Base-by-base conservation (phyloP, 2,888 invertebrate genomes). In the Pseudanteris insignis region DNA sequence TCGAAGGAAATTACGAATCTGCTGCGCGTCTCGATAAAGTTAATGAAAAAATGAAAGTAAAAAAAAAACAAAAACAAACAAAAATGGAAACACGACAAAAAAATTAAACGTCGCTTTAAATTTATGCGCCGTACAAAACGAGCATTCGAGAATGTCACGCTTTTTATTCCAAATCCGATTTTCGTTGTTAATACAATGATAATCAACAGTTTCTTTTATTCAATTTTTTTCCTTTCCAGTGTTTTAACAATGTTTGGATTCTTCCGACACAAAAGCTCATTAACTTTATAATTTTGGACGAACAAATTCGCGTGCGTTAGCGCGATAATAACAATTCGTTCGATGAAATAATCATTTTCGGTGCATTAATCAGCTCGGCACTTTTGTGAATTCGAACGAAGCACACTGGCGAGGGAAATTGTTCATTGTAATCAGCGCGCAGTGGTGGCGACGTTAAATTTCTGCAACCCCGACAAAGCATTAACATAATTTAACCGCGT, bases 1-100 rank as follows among this genome's bases (percentile, higher is more conserved):
- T 53, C 24, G 43, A 29, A 37, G 43, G 36, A 53, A 53, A 53
- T 53, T 53, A 53, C 36, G 43, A 53, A 51, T 14, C 43, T 43
- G 51, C 41, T 34, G 24, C 29, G 51, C 53, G 53, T 37, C 18
- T 29, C 25, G 34, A 11, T 21, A 9, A 33, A 37, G 44, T 54
- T 43, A 46, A 54, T 54, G 33, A 54, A 46, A 26, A n/a, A n/a
- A n/a, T n/a, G n/a, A n/a, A n/a, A n/a, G n/a, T n/a, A n/a, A n/a
- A n/a, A n/a, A n/a, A n/a, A n/a, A n/a, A n/a, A n/a, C n/a, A n/a
- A n/a, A n/a, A n/a, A n/a, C n/a, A n/a, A n/a, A n/a, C n/a, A n/a
- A n/a, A n/a, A n/a, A n/a, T n/a, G n/a, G n/a, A n/a, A n/a, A n/a
- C n/a, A n/a, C n/a, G n/a, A n/a, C n/a, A n/a, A n/a, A n/a, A n/a